Evolutionary conservation across 2,113 vertebrate species (phyloP).

Genomic region (Cryptomyrus ogoouensis): DNA sequence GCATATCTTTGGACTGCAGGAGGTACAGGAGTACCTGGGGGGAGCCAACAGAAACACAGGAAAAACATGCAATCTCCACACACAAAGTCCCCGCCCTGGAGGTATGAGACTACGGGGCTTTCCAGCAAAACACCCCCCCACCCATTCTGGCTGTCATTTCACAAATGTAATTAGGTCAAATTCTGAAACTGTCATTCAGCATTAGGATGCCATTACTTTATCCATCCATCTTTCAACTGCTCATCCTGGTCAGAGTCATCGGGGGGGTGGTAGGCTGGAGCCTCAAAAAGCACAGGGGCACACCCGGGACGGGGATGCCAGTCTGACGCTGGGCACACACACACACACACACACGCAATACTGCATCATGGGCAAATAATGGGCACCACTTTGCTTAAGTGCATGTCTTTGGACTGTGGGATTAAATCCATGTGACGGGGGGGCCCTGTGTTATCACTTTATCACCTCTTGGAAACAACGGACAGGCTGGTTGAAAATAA

Average conservation of each 20-base stretch:
- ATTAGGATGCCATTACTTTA: background rate
- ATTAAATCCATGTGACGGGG: background rate
- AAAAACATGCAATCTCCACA: background rate
- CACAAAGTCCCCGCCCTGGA: background rate
- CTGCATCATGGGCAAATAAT: background rate
- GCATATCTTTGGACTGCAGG: background rate
- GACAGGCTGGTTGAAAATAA: background rate
- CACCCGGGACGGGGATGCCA: no score
- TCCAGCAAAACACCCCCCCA: background rate
- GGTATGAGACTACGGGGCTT: background rate
- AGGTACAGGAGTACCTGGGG: background rate
- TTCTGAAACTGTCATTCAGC: background rate
- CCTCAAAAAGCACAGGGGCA: background rate
- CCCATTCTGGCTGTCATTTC: background rate
- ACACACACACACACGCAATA: background rate
- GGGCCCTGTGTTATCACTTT: background rate
- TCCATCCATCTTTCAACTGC: background rate
- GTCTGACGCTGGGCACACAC: background rate
- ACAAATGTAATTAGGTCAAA: background rate
- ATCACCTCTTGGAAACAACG: background rate
- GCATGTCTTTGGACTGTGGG: background rate
- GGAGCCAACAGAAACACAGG: background rate
- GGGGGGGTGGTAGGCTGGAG: background rate
- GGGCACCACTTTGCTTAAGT: background rate
- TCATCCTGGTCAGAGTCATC: background rate